Conservation (phyloP, 1,140 invertebrate genomes). For the Geopemphigus sp. region DNA sequence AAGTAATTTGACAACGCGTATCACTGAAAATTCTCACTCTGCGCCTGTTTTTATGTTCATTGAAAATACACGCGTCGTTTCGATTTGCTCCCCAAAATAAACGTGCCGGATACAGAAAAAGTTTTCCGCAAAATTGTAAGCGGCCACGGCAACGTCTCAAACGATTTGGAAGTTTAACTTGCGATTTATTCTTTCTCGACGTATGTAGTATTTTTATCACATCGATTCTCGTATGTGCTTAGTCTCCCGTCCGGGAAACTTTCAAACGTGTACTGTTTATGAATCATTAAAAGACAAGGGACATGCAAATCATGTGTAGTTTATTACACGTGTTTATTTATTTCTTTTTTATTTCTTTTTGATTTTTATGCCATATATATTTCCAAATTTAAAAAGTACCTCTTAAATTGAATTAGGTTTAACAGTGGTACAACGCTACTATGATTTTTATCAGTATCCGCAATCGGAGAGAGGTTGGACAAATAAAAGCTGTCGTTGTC, state of each 20-base stretch:
- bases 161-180: slow-evolving; percentile 7
- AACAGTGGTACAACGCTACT: no score
- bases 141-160: neutral
- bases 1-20: slow-evolving; percentile 21
- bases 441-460: no score
- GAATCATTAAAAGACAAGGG: neutral
- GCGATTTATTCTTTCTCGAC: neutral
- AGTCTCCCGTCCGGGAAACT: neutral
- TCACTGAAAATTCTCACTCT: neutral
- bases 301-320: no score
- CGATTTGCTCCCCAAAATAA: neutral
- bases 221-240: no score
- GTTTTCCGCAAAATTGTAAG: neutral
- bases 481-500: no score
- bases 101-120: neutral
- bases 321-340: no score
- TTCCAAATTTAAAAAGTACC: no score
- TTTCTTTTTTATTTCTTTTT: no score
- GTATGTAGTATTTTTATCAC: no score
- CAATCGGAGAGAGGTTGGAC: no score
- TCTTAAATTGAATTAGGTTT: no score
- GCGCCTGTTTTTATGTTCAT: neutral
- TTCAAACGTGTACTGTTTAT: neutral
- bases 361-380: no score
- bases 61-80: neutral